Evolutionary conservation across 2,113 vertebrate species (phyloP).

Genomic region (Platysternon megacephalum): DNA sequence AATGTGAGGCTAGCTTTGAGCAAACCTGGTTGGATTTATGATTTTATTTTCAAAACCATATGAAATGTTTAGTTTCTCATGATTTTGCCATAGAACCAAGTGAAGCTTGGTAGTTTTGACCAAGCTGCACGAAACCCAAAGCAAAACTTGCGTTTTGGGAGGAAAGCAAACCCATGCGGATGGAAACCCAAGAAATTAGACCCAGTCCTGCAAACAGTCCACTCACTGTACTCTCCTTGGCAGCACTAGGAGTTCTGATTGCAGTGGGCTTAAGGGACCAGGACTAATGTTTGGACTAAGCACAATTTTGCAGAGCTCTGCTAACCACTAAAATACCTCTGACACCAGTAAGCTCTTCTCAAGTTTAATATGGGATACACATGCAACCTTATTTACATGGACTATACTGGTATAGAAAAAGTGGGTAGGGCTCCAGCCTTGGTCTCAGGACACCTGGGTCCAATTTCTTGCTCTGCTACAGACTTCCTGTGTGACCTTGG

Average conservation of each 20-base stretch:
- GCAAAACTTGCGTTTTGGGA: neutral
- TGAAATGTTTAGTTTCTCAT: neutral
- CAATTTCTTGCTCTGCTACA: slow-evolving; percentile 28
- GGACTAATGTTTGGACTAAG: slow-evolving; percentile 36
- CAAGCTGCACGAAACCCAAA: neutral
- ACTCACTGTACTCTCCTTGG: slow-evolving; percentile 4
- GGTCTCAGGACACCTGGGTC: neutral
- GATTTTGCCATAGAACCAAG: slow-evolving; percentile 7
- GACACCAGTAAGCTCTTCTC: neutral
- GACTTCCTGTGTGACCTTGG: slow-evolving; percentile 40
- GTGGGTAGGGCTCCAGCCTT: neutral
- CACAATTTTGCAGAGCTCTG: neutral
- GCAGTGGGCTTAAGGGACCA: slow-evolving; percentile 3
- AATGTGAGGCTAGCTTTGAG: neutral
- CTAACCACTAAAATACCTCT: neutral
- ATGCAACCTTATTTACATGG: neutral
- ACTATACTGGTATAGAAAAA: neutral
- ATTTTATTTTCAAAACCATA: slow-evolving; percentile 13
- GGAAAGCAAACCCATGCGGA: neutral
- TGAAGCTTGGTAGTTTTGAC: neutral
- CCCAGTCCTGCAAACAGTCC: neutral
- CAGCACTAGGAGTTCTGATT: neutral
- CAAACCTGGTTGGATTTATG: neutral
- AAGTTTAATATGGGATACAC: neutral
- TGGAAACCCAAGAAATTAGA: neutral